Evolutionary conservation across 1,140 invertebrate genomes (phyloP), one percentile per base, ranked within the genome.

Genomic region (Monomorium pharaonis): DNA sequence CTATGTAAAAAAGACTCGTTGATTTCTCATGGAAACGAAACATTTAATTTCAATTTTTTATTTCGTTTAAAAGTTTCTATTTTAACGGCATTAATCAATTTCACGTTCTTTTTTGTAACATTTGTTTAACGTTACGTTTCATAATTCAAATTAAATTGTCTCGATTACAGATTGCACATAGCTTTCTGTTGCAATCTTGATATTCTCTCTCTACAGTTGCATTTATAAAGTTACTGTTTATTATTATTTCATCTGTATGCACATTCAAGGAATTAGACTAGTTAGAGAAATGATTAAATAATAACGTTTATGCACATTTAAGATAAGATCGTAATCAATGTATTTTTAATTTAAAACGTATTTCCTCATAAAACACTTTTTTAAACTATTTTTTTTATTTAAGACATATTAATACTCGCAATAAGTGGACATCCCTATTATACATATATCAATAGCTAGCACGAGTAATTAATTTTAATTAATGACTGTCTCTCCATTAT

Each of bases 221-320:
- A 37, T 75, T 75, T 37, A 56, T 75, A 7, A 75, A 56, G 12
- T 56, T 56, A 56, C 14, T 37, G 12, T 14, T 10, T 42, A 67
- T 44, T 67, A 24, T 21, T 47, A 2, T 56, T 74, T 37, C 30
- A 72, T 54, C 49, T 30, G n/a, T 51, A 74, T 12, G 6, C 37
- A 51, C 30, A 54, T 37, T 37, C 14, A 74, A 56, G 12, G n/a
- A 14, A 74, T 56, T 74, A 16, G 30, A 37, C 12, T 56, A 56
- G 10, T 54, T 56, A 37, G 12, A 74, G 30, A 74, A 74, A 56
- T 21, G 6, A 74, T 74, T 56, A 74, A 74, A 74, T 74, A 16
- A 24, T 37, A 51, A 74, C 24, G 16, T 51, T 51, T 21, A 54
- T 54, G 4, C 37, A 30, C 27, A 6, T 51, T 47, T 51, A 70